Percentiles rank a stretch among this genome's conserved stretches.
These are phyloP conservation scores for Aphis gossypii DNA, from an alignment of 1,140 invertebrate species.

Conservation along the genomic window DNA sequence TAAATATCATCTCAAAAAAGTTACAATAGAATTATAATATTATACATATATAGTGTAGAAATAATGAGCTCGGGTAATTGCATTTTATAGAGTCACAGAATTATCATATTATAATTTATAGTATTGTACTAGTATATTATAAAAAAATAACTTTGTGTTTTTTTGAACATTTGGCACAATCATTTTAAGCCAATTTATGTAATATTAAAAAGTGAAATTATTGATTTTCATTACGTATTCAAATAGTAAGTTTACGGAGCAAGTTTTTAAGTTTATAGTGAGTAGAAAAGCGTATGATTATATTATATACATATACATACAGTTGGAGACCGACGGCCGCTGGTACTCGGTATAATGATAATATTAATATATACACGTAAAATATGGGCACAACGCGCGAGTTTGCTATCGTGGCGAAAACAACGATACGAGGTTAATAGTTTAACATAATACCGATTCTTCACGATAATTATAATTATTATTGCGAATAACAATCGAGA, in stretches of 20 bases:
- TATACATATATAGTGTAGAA: background rate
- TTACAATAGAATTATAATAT: background rate
- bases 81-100: background rate
- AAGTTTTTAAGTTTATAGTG: background rate
- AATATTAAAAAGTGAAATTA: background rate
- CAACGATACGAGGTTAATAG: background rate
- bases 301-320: background rate
- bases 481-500: background rate
- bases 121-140: background rate
- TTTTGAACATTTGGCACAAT: too few species aligned
- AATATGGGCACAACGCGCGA: background rate
- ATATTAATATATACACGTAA: background rate
- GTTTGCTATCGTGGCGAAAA: background rate
- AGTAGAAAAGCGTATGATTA: too few species aligned
- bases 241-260: background rate
- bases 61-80: background rate
- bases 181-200: background rate
- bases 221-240: background rate
- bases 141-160: too few species aligned
- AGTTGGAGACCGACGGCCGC: background rate
- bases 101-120: background rate
- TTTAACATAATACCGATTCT: conserved; percentile 5
- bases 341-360: background rate
- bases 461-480: background rate
- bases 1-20: background rate